Evolutionary conservation across 2,113 vertebrate species (phyloP).

Genomic region (Anoura caudifer): DNA sequence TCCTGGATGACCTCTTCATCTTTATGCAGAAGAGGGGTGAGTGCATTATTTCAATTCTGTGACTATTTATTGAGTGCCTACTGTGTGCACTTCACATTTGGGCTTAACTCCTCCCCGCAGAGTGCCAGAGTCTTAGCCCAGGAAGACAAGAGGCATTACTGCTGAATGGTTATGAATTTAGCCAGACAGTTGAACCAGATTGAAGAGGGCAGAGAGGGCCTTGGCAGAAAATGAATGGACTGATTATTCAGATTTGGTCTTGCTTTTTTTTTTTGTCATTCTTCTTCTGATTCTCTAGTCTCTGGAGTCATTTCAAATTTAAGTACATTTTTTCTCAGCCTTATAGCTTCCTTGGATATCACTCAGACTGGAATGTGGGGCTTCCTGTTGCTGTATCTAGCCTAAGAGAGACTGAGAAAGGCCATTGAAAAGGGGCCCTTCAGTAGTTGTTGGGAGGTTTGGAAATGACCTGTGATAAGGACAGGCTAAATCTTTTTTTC

Average conservation of each 20-base stretch:
- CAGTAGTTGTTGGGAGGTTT: not conserved
- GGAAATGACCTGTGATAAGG: not conserved
- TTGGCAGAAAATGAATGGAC: not conserved
- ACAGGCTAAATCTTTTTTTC: not conserved
- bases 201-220: not conserved
- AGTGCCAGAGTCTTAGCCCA: not conserved
- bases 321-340: slow-evolving; percentile 15
- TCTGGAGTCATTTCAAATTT: slow-evolving; percentile 36
- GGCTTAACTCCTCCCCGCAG: not conserved
- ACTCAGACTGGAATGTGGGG: not conserved
- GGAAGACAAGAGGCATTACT: not conserved
- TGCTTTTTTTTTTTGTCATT: slow-evolving; percentile 32
- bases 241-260: not conserved
- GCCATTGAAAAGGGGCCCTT: not conserved
- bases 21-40: slow-evolving; percentile 99
- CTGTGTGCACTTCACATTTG: not conserved
- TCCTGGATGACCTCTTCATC: slow-evolving; percentile 95
- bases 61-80: not conserved
- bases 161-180: not conserved
- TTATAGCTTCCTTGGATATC: not conserved
- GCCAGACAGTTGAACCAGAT: not conserved
- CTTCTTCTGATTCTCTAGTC: slow-evolving; percentile 18
- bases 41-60: slow-evolving; percentile 39
- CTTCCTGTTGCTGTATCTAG: not conserved
- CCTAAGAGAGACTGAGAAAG: not conserved